A percentile compares a stretch with the other conserved stretches of the same genome.
phyloP scores from a whole-genome alignment of 2,113 vertebrate species.

The Dasyurus viverrinus region DNA sequence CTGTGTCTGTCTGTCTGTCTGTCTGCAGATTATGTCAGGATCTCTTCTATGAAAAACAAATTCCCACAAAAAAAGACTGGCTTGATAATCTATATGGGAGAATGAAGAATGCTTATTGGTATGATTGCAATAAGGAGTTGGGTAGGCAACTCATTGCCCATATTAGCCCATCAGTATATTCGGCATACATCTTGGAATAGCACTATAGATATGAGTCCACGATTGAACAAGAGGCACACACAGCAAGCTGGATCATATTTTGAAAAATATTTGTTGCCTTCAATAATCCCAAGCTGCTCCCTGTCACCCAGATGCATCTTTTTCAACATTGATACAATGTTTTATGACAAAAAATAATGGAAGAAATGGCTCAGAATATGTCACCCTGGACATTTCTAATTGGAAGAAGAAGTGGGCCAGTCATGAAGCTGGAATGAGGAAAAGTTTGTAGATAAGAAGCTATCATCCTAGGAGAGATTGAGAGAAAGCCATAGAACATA shows the following conservation, averaged over 20 bases:
- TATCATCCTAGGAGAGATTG: background rate
- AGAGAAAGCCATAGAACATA: background rate
- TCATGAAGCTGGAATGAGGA: background rate
- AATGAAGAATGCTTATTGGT: background rate
- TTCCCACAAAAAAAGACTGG: background rate
- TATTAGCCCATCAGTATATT: background rate
- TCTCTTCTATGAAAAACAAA: background rate
- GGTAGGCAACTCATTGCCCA: background rate
- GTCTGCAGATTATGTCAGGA: background rate
- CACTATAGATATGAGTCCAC: background rate
- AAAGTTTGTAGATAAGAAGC: background rate
- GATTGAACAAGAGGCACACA: background rate
- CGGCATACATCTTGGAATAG: background rate
- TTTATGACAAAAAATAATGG: background rate
- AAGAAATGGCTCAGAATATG: background rate
- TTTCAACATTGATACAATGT: background rate
- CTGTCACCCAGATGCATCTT: background rate
- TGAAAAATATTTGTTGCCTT: background rate
- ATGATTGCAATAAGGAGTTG: background rate
- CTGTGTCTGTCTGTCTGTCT: background rate
- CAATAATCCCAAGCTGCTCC: background rate
- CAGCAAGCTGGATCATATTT: background rate
- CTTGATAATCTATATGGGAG: background rate
- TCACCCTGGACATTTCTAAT: background rate
- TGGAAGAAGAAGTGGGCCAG: background rate